Evolutionary conservation across 2,113 vertebrate species (phyloP), one percentile per base, ranked within the genome.

Genomic region (Spilogale gracilis): DNA sequence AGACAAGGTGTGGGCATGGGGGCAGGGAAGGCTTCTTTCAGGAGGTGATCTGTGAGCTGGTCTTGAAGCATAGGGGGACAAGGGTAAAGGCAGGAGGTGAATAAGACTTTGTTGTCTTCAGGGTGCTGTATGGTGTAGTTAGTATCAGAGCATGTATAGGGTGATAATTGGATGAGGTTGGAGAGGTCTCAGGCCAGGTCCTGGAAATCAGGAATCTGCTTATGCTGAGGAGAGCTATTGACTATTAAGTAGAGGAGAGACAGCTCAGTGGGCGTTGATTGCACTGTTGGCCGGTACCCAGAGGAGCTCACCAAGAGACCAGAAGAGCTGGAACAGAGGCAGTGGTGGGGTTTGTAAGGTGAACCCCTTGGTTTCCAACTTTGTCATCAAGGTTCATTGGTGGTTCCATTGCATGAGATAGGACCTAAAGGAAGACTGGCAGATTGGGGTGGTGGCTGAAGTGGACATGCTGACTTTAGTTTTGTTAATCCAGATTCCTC

Each of bases 301-400:
- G 23, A 45, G 45, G 73, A 56, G 38, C 32, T 32, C 45, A 0
- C 0, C 0, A 30, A 13, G 56, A 23, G 58, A 56, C 2, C 0
- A 2, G 23, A 30, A 50, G 76, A 43, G 2, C 32, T 81, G 50
- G 9, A 54, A 25, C 17, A 8, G 23, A 85, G 81, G 82, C 52
- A 79, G 18, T 25, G 30, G 16, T 65, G 63, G 76, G 6, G 8
- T 71, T 58, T 38, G 9, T 38, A 56, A 82, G 43, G 23, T 32
- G 14, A 65, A 43, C 32, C 25, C 45, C 21, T 91, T 3, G 2
- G 6, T 45, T 82, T 83, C 81, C 9, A 7, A 9, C 25, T 30
- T 88, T 74, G 32, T 17, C 27, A 7, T 60, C 25, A 6, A 6
- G n/a, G 61, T 65, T 89, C n/a, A 16, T 43, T 1, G 13, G 6